Base-by-base conservation (phyloP, 1,140 invertebrate genomes). In the Micrasema longulum region DNA sequence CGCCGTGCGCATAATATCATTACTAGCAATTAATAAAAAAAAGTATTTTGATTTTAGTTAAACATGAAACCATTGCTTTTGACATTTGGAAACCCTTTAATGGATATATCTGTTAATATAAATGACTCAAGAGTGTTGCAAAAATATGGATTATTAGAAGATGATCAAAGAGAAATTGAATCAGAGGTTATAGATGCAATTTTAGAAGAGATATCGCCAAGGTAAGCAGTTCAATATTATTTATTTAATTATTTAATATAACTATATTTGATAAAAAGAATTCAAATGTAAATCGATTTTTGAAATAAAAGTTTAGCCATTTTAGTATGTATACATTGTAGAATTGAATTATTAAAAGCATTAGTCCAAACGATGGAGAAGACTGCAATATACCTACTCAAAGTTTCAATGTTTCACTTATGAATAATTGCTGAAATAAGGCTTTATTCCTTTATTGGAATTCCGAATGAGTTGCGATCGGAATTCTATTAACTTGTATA, bases 21-120 rank as follows among this genome's bases (percentile, higher is more conserved):
- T 31, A 31, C 7, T 31, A 7, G 26, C 7, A 31, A 7, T 31
- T 31, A 7, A 4, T 31, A 31, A 31, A 31, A 4, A 31, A 31
- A n/a, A n/a, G n/a, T 7, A 7, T 31, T 31, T 48, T 65, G 31
- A 6, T 52, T 48, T 52, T n/a, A 52, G 63, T 16, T 47, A 9
- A 31, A 41, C 20, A 64, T 64, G 60, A 18, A 26, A 36, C 77
- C 22, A 52, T 45, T 79, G 20, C 71, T 85, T 23, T 74, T 81
- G 71, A 82, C 82, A n/a, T 88, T 90, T 77, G 90, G 90, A 12
- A 91, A 91, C 81, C 89, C 90, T 20, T 79, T 91, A 31, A 72
- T 91, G 57, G 90, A 91, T 76, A 85, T 89, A n/a, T 85, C 85
- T 47, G 84, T 89, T 16, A 80, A 79, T 47, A 78, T 87, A 18